A percentile compares a stretch with the other conserved stretches of the same genome.
Evolutionary conservation across 2,113 vertebrate species (phyloP).

Genomic region (Stercorarius parasiticus): DNA sequence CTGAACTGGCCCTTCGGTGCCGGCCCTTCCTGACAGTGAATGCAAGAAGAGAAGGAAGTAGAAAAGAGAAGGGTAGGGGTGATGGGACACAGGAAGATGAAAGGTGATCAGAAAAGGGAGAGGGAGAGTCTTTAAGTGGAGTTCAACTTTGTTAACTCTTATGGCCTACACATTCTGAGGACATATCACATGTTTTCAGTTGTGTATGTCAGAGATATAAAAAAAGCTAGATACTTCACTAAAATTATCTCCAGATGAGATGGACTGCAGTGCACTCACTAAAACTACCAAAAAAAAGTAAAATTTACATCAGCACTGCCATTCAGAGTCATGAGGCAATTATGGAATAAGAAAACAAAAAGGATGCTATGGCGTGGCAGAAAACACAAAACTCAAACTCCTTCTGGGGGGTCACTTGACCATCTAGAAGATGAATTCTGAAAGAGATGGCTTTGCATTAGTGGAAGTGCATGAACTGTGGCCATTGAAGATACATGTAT

Average conservation of each 20-base stretch:
- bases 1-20: conserved; percentile 80
- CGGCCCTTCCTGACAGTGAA: conserved; percentile 84
- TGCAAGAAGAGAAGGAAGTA: conserved; percentile 71
- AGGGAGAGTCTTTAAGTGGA: conserved; percentile 68
- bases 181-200: conserved; percentile 1
- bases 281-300: background rate
- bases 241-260: background rate
- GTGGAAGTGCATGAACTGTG: background rate
- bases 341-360: conserved; percentile 42
- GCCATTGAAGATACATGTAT: background rate
- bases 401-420: background rate
- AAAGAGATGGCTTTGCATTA: background rate
- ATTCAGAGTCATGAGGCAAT: background rate
- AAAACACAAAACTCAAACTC: background rate
- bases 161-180: conserved; percentile 26
- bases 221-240: background rate
- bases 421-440: background rate
- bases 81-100: conserved; percentile 54
- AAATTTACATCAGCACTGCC: background rate
- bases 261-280: background rate
- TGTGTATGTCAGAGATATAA: background rate
- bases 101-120: conserved; percentile 72
- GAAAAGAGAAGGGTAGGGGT: conserved; percentile 57
- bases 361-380: background rate
- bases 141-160: conserved; percentile 52